Evolutionary conservation across 2,888 invertebrate species (phyloP).

Genomic region (Lobophora halterata): DNA sequence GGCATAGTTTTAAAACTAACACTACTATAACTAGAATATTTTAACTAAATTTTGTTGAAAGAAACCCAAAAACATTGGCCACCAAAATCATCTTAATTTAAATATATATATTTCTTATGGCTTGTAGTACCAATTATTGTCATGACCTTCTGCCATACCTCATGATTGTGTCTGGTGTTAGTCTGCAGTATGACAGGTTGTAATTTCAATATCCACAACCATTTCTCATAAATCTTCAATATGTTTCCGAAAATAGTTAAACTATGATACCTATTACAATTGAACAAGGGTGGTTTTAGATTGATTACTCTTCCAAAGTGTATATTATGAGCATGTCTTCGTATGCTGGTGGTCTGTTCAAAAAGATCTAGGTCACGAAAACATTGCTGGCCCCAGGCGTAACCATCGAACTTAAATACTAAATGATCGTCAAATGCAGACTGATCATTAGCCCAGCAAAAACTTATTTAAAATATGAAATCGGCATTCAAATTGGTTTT

Average conservation of each 20-base stretch:
- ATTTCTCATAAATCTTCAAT: constrained; percentile 38
- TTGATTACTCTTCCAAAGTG: constrained; percentile 30
- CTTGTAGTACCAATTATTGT: constrained; percentile 51
- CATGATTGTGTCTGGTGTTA: constrained; percentile 68
- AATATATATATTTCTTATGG: constrained; percentile 30
- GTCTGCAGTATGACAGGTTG: constrained; percentile 74
- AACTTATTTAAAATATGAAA: constrained; percentile 57
- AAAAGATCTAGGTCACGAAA: constrained; percentile 78
- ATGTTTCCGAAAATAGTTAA: constrained; percentile 28
- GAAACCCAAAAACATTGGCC: too few species aligned
- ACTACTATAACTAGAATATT: too few species aligned
- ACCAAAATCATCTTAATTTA: constrained; percentile 11
- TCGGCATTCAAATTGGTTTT: constrained; percentile 45
- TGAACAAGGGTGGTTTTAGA: constrained; percentile 27
- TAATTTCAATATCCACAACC: constrained; percentile 63
- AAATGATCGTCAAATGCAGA: constrained; percentile 69
- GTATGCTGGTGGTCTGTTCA: constrained; percentile 50
- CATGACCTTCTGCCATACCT: constrained; percentile 65
- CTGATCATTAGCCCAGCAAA: constrained; percentile 64
- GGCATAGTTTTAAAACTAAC: too few species aligned
- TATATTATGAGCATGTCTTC: constrained; percentile 37
- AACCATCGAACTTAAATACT: constrained; percentile 68
- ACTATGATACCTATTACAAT: constrained; percentile 36
- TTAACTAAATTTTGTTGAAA: too few species aligned
- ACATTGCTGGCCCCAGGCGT: constrained; percentile 64